These are phyloP conservation scores for Intellagama lesueurii DNA, from an alignment of 2,797 vertebrate species.

Conservation along the genomic window DNA sequence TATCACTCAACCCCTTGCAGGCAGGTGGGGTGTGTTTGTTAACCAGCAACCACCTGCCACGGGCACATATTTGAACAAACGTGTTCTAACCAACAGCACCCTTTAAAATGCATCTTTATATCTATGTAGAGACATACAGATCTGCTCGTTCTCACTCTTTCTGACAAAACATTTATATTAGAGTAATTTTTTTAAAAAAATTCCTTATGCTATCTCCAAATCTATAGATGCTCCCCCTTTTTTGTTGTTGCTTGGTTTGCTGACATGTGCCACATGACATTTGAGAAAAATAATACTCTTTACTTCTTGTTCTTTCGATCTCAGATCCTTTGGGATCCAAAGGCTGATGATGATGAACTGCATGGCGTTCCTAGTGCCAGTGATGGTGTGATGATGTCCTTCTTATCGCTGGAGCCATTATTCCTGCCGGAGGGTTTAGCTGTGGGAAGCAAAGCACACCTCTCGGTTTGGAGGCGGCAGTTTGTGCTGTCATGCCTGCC, in stretches of 20 bases:
- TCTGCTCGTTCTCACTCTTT: neutral
- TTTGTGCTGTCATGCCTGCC: conserved; percentile 10
- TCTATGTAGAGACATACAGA: neutral
- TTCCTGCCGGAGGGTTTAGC: neutral
- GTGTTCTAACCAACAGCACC: neutral
- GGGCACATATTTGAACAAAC: neutral
- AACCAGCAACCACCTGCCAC: neutral
- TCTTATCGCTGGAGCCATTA: neutral
- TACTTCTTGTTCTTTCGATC: neutral
- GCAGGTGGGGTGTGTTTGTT: too few species aligned
- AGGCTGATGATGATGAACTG: neutral
- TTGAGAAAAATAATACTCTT: neutral
- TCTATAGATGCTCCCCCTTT: too few species aligned
- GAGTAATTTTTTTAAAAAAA: neutral
- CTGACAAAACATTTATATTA: neutral
- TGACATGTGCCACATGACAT: neutral
- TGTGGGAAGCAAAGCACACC: neutral
- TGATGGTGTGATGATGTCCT: neutral
- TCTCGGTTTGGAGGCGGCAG: accelerated
- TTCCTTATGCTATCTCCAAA: neutral
- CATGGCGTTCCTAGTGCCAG: neutral
- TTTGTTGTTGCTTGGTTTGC: too few species aligned
- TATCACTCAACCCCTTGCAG: too few species aligned
- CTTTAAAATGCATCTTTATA: too few species aligned
- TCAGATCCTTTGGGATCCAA: neutral